These are phyloP conservation scores for Physocephala rufipes DNA, from an alignment of 2,888 invertebrate genomes.

Conservation along the genomic window DNA sequence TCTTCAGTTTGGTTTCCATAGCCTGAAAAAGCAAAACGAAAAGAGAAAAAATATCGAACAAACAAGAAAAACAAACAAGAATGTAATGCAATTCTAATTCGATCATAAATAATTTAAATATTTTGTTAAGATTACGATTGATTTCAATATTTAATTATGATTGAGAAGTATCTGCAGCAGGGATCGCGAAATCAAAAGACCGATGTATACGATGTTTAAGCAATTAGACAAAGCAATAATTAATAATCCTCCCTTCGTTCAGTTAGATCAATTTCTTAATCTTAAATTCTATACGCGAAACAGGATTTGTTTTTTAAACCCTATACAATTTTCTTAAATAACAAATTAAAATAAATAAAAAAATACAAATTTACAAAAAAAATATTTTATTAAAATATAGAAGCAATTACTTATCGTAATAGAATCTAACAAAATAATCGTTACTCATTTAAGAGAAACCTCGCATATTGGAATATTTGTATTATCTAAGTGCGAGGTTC, in stretches of 20 bases:
- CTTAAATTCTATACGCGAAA: too few species aligned
- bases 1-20: conserved; percentile 66
- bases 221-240: too few species aligned
- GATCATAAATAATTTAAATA: background rate
- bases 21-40: conserved; percentile 53
- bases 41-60: background rate
- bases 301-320: too few species aligned
- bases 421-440: too few species aligned
- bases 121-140: background rate
- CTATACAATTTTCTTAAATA: background rate
- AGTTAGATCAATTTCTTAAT: too few species aligned
- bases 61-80: background rate
- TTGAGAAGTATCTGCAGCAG: too few species aligned
- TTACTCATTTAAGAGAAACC: background rate
- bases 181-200: too few species aligned
- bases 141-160: too few species aligned
- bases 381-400: background rate
- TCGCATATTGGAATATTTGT: conserved; percentile 35
- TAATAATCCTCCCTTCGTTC: too few species aligned
- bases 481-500: background rate
- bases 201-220: too few species aligned
- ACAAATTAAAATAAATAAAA: background rate
- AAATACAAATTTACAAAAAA: background rate
- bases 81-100: background rate
- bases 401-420: background rate